Conservation (phyloP, 2,888 invertebrate species). For the Boloria euphrosyne region DNA sequence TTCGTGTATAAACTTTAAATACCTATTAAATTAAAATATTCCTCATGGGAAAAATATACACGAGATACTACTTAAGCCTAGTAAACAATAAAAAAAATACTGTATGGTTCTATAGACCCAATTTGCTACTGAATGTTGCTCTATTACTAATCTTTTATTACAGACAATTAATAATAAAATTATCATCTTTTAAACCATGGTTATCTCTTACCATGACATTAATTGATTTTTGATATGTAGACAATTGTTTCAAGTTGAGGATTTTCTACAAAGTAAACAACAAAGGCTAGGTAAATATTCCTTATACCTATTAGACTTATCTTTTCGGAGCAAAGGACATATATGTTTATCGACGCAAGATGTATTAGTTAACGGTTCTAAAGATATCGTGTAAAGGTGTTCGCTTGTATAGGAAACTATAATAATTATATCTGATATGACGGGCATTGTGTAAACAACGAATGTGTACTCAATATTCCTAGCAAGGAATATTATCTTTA, state of each 20-base stretch:
- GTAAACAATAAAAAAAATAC: too few relatives aligned
- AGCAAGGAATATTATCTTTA: slow-evolving; percentile 53
- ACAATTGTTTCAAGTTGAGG: slow-evolving; percentile 42
- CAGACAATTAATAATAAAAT: too few relatives aligned
- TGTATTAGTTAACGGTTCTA: slow-evolving; percentile 47
- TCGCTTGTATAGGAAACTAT: slow-evolving; percentile 53
- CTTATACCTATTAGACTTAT: slow-evolving; percentile 40
- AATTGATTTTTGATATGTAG: slow-evolving; percentile 54
- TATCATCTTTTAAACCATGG: slow-evolving; percentile 12
- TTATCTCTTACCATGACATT: slow-evolving; percentile 57
- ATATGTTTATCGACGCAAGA: slow-evolving; percentile 43
- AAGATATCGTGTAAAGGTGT: slow-evolving; percentile 45
- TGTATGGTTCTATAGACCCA: too few relatives aligned
- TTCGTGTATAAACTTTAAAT: too few relatives aligned
- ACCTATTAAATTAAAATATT: too few relatives aligned
- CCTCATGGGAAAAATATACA: too few relatives aligned
- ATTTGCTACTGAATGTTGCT: too few relatives aligned
- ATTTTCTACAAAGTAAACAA: background rate
- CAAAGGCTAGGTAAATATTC: background rate
- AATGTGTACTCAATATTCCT: slow-evolving; percentile 38
- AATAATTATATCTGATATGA: slow-evolving; percentile 61
- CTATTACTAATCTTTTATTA: too few relatives aligned
- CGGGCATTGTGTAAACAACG: slow-evolving; percentile 55
- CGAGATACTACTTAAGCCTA: background rate
- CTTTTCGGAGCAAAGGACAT: slow-evolving; percentile 48